Percentiles rank a stretch among this genome's conserved stretches.
Conservation (phyloP, 2,888 invertebrate species). For the Drosophila sordidula region DNA sequence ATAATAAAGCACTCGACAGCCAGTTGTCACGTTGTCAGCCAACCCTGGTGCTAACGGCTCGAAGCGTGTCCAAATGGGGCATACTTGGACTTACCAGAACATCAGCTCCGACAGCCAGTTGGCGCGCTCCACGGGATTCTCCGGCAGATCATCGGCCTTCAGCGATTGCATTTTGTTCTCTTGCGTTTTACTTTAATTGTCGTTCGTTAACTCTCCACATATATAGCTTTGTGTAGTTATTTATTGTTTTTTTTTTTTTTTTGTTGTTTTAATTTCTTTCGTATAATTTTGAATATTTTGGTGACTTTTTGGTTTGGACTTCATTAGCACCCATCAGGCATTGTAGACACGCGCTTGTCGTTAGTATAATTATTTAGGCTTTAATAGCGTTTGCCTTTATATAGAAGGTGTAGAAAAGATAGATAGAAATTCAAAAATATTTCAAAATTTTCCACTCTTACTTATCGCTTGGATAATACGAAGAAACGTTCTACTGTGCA, state of each 20-base stretch:
- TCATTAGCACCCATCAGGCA: slow-evolving; percentile 56
- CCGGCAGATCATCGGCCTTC: slow-evolving; percentile 84
- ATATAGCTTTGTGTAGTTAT: slow-evolving; percentile 2
- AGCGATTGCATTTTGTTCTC: slow-evolving; percentile 80
- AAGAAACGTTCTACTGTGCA: slow-evolving; percentile 36
- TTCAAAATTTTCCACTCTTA: slow-evolving; percentile 47
- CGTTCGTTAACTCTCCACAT: slow-evolving; percentile 1
- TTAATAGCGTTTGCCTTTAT: slow-evolving; percentile 40
- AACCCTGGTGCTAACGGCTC: slow-evolving; percentile 1
- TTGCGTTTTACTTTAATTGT: slow-evolving; percentile 7
- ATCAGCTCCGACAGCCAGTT: slow-evolving; percentile 88
- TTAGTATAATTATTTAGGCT: slow-evolving; percentile 69
- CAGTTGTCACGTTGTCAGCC: slow-evolving; percentile 28
- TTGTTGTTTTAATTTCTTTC: slow-evolving; percentile 1
- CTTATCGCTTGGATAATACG: slow-evolving; percentile 2
- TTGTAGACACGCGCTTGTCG: slow-evolving; percentile 61
- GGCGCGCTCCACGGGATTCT: slow-evolving; percentile 86
- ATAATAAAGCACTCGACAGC: slow-evolving; percentile 47
- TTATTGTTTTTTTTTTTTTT: slow-evolving; percentile 7
- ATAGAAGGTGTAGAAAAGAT: slow-evolving; percentile 7
- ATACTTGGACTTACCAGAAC: slow-evolving; percentile 85
- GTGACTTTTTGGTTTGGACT: slow-evolving; percentile 29
- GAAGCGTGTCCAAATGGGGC: neutral
- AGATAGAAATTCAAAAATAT: slow-evolving; percentile 4
- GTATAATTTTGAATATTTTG: slow-evolving; percentile 6